A percentile compares a stretch with the other conserved stretches of the same genome.
Evolutionary conservation across 2,888 invertebrate genomes (phyloP).

Genomic region (Latrodectus hesperus): DNA sequence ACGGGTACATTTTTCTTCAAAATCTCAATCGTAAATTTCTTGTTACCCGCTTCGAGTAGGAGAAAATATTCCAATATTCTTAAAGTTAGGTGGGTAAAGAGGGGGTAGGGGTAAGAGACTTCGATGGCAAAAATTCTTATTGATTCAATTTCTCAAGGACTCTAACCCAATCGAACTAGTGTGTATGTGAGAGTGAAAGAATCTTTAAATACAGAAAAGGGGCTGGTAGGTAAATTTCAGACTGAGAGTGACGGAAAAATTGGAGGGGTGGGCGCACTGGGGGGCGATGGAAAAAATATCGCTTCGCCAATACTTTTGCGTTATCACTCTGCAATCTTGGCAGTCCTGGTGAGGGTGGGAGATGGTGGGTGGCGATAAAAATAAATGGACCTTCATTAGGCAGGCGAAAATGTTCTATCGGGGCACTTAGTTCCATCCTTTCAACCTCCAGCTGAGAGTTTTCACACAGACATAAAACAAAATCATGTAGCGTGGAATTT

Average conservation of each 20-base stretch:
- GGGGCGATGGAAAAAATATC: conserved; percentile 48
- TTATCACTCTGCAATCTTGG: conserved; percentile 57
- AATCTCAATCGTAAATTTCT: conserved; percentile 45
- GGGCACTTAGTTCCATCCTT: conserved; percentile 55
- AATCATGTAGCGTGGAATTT: conserved; percentile 54
- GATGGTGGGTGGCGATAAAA: conserved; percentile 46
- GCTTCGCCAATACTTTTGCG: conserved; percentile 62
- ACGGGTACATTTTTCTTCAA: neutral
- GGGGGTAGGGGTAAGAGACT: neutral
- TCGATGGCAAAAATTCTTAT: conserved; percentile 18
- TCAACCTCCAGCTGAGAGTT: conserved; percentile 48
- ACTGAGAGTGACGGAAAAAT: conserved; percentile 7
- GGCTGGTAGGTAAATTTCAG: neutral
- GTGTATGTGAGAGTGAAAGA: conserved; percentile 9
- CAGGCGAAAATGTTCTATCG: conserved; percentile 54
- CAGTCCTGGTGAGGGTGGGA: conserved; percentile 4
- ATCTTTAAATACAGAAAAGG: conserved; percentile 40
- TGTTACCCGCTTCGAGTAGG: neutral
- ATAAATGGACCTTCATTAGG: conserved; percentile 66
- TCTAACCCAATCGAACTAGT: neutral
- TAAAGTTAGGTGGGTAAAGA: neutral
- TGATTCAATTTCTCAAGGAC: conserved; percentile 44
- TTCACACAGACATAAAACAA: conserved; percentile 62
- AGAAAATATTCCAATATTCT: conserved; percentile 45
- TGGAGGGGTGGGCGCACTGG: neutral